Percentiles rank a stretch among this genome's conserved stretches.
Evolutionary conservation across 2,797 vertebrate genomes (phyloP).

Genomic region (Phalanger gymnotis): DNA sequence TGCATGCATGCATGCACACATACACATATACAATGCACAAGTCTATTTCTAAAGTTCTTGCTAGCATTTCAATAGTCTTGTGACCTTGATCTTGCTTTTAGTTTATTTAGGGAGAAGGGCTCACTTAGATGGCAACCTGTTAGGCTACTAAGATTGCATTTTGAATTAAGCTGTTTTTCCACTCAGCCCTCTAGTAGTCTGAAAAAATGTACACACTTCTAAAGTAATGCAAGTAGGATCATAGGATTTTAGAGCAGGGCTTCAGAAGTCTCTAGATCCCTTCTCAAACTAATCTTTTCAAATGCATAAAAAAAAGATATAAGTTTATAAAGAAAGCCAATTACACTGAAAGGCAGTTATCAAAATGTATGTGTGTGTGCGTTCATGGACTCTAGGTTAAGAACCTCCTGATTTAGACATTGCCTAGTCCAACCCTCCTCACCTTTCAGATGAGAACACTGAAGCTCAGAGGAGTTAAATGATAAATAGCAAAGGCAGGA

Average conservation of each 20-base stretch:
- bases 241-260: background rate
- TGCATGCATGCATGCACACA: too few relatives aligned
- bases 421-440: background rate
- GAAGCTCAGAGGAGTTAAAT: background rate
- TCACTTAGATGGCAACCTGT: background rate
- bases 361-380: background rate
- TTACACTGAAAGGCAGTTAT: background rate
- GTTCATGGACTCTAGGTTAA: background rate
- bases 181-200: background rate
- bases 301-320: background rate
- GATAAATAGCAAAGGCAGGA: background rate
- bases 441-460: background rate
- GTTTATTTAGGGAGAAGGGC: background rate
- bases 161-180: background rate
- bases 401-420: background rate
- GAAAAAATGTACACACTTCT: background rate
- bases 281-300: background rate
- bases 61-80: background rate
- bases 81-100: background rate
- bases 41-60: background rate
- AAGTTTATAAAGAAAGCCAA: background rate
- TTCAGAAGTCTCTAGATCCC: background rate
- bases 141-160: background rate
- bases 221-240: background rate
- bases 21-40: background rate